These are phyloP conservation scores for Scrobipalpa atriplicella DNA, from an alignment of 2,888 invertebrate genomes.

Conservation along the genomic window DNA sequence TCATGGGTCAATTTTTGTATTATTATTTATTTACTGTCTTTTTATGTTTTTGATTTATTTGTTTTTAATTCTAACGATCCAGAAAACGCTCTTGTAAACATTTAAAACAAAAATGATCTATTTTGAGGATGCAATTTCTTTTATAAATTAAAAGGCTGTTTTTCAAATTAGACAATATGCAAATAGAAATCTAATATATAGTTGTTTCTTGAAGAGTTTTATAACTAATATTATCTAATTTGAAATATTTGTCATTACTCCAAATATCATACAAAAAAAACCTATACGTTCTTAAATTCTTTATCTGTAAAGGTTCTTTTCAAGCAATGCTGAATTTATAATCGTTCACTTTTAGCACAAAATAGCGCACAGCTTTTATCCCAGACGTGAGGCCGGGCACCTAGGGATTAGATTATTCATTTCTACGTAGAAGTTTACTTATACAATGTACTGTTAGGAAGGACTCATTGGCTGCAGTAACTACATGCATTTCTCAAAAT, in stretches of 20 bases:
- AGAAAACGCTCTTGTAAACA: not conserved
- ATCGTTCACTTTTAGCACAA: not conserved
- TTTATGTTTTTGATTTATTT: not conserved
- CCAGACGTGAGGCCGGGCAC: conserved; percentile 31
- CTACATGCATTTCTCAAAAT: not conserved
- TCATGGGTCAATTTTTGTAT: conserved; percentile 10
- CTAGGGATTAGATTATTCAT: conserved; percentile 34
- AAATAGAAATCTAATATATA: not conserved
- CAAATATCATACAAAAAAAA: not conserved
- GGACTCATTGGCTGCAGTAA: conserved; percentile 1
- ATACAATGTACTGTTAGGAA: not conserved
- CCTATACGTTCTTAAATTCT: too few species aligned
- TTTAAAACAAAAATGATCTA: conserved; percentile 4
- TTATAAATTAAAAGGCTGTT: too few species aligned
- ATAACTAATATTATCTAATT: conserved; percentile 18
- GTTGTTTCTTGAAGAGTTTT: not conserved
- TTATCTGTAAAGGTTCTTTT: not conserved
- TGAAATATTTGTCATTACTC: not conserved
- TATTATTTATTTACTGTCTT: not conserved
- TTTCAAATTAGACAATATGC: conserved; percentile 15
- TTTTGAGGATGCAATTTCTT: conserved; percentile 3
- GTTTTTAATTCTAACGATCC: not conserved
- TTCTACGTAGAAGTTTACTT: conserved; percentile 37
- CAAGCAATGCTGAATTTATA: not conserved
- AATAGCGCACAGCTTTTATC: not conserved